Conservation (phyloP, 2,113 vertebrate species). For the Melanotaenia duboulayi region DNA sequence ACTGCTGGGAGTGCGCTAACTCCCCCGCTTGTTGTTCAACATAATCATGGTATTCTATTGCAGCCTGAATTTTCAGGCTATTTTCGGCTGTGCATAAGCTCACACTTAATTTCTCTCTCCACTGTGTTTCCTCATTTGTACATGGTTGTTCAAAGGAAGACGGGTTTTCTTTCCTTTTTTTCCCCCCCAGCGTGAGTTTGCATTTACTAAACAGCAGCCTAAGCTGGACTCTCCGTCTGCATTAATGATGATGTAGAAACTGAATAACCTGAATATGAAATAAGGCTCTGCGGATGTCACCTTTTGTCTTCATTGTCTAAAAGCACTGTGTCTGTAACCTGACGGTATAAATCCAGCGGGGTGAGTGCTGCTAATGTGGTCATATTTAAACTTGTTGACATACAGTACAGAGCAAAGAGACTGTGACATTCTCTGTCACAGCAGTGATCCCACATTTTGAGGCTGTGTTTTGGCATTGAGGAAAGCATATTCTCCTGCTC, state of each 20-base stretch:
- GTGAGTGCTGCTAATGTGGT: slow-evolving; percentile 45
- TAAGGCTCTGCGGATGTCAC: neutral
- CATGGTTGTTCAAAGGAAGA: slow-evolving; percentile 79
- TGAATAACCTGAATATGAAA: slow-evolving; percentile 13
- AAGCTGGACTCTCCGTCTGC: neutral
- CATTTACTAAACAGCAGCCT: slow-evolving; percentile 11
- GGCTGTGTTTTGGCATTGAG: slow-evolving; percentile 59
- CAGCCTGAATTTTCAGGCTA: slow-evolving; percentile 46
- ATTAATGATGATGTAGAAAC: slow-evolving; percentile 10
- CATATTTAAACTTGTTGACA: slow-evolving; percentile 61
- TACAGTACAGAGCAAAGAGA: slow-evolving; percentile 46
- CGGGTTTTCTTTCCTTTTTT: too few relatives aligned
- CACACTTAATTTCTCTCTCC: slow-evolving; percentile 67
- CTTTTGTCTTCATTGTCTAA: slow-evolving; percentile 7
- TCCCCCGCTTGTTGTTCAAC: slow-evolving; percentile 34
- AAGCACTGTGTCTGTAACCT: neutral
- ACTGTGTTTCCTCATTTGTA: slow-evolving; percentile 51
- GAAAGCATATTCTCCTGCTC: slow-evolving; percentile 39
- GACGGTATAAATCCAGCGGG: slow-evolving; percentile 50
- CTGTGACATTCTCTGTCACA: slow-evolving; percentile 62
- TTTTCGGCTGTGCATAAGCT: slow-evolving; percentile 51
- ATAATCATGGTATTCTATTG: slow-evolving; percentile 49
- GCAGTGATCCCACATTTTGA: slow-evolving; percentile 55
- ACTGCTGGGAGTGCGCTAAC: slow-evolving; percentile 43
- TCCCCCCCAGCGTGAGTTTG: slow-evolving; percentile 27